Evolutionary conservation across 2,888 invertebrate genomes (phyloP), one percentile per base, ranked within the genome.

Genomic region (Thereva nobilitata): DNA sequence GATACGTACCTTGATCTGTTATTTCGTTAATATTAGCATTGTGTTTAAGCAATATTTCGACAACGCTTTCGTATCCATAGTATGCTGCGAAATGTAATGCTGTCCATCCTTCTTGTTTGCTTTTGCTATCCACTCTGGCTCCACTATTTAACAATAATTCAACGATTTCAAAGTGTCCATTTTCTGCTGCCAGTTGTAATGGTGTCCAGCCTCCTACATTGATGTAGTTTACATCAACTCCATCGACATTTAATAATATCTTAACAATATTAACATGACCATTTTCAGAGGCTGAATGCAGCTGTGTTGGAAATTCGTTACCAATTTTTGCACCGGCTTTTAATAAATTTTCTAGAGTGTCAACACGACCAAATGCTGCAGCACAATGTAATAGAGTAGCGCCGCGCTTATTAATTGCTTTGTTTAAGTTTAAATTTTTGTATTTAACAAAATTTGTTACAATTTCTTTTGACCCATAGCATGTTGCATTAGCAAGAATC

Each of bases 51-150:
- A 6, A 1, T 41, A 41, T 41, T 41, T 45, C 10, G 70, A 47
- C n/a, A 34, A 7, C 9, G 61, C 68, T 67, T n/a, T 69, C 7
- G 52, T 69, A 52, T 40, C 72, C 72, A 9, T 64, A 49, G 66
- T 71, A 59, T 35, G 68, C 53, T 8, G 50, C 50, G 35, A 23
- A n/a, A 34, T 50, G 23, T 23, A 50, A 35, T 3, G 50, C 34
- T 45, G 10, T n/a, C 23, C 23, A 23, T 2, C 23, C 23, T 45
- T 9, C 1, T 45, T 45, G 2, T 45, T n/a, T 5, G 1, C 10
- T 3, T 45, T 45, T 8, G 45, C 45, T 23, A 45, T 68, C 8
- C 4, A 66, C 37, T 41, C 49, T 54, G 37, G 35, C 45, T 69
- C 68, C 42, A n/a, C 34, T 41, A n/a, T 42, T 38, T 3, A 68